Base-by-base conservation (phyloP, 2,888 invertebrate genomes). In the Drosophila planitibia region DNA sequence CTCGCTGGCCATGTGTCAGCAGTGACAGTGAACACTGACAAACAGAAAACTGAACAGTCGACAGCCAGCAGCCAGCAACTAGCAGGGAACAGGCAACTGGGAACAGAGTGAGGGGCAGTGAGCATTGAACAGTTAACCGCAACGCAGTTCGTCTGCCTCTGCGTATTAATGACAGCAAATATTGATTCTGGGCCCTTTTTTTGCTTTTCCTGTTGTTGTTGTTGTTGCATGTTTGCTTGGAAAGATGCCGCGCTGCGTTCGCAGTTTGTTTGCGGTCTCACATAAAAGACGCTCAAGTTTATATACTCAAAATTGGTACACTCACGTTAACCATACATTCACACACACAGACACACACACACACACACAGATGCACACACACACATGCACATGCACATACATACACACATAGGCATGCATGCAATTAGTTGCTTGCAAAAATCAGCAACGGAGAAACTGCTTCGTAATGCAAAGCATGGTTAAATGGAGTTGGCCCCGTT, bases 151-250 rank as follows among this genome's bases (percentile, higher is more conserved):
- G 53, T 47, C 49, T 51, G 74, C 61, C 61, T 49, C 44, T 37
- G 59, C 59, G 67, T 76, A 73, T 73, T 73, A 73, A 76, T 78
- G 73, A 74, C 73, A 64, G 78, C 58, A 77, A 78, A 79, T 77
- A 77, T 77, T 77, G 79, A 78, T 77, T 69, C 66, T 80, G 64
- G 49, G 35, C n/a, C 33, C 52, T 28, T 70, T 54, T 70, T 44
- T 33, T 78, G 66, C 37, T 44, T 16, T 16, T 16, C 16, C 9
- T 41, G 5, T 1, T 41, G n/a, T 10, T n/a, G n/a, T 2, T 39
- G 10, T 33, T 67, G 67, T 60, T 72, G 61, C 52, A 61, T 81
- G 65, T 49, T 64, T 67, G 76, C 57, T 55, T 62, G 65, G 16
- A 47, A 30, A 62, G 69, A 54, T 79, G 76, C 76, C 30, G 57